Conservation (phyloP, 2,888 invertebrate species). For the Linnaemya tessellans region DNA sequence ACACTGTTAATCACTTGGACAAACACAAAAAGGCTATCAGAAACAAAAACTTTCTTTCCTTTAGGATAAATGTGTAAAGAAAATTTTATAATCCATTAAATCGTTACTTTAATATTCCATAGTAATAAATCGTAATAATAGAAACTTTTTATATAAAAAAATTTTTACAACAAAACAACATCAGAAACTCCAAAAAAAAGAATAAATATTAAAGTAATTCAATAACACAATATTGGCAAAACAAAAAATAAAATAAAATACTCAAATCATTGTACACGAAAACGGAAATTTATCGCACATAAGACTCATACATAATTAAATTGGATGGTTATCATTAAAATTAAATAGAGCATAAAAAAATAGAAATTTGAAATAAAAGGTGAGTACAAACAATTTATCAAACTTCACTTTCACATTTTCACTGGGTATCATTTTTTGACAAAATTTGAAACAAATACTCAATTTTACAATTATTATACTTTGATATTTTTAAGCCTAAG, state of each 20-base stretch:
- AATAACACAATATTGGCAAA: background rate
- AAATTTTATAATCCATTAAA: background rate
- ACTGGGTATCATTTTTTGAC: too few relatives aligned
- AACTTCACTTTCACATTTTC: too few relatives aligned
- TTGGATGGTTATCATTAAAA: conserved; percentile 43
- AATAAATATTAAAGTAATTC: background rate
- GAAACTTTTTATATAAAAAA: conserved; percentile 14
- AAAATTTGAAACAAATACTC: too few relatives aligned
- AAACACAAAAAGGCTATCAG: background rate
- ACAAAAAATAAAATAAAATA: conserved; percentile 4
- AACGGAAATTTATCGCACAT: conserved; percentile 15
- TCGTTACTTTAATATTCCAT: conserved; percentile 3
- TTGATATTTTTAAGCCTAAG: too few relatives aligned
- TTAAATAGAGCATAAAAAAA: conserved; percentile 14
- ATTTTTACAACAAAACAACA: conserved; percentile 10
- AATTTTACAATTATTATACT: too few relatives aligned
- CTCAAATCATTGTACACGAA: background rate
- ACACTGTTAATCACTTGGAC: background rate
- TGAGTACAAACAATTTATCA: too few relatives aligned
- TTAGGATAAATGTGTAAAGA: background rate
- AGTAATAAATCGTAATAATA: conserved; percentile 13
- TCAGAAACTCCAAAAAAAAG: background rate
- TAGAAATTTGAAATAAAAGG: conserved; percentile 35
- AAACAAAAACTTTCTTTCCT: background rate
- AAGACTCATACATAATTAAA: conserved; percentile 14